Evolutionary conservation across 2,113 vertebrate genomes (phyloP).

Genomic region (Erythrolamprus reginae): DNA sequence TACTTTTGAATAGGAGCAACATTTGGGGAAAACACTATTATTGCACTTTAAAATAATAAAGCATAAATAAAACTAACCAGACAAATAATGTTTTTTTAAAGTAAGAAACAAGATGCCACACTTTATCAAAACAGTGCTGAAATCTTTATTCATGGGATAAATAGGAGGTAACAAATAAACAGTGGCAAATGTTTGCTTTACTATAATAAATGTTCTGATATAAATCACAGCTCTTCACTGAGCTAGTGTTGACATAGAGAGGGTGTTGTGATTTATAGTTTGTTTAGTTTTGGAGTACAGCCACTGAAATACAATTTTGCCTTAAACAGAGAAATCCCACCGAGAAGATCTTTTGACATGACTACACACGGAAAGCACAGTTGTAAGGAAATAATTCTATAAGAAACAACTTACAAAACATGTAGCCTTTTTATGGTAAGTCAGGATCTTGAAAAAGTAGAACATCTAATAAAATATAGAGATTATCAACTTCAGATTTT

Average conservation of each 20-base stretch:
- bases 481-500: not conserved
- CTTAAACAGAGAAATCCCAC: not conserved
- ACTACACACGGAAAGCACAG: not conserved
- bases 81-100: not conserved
- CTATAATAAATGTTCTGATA: not conserved
- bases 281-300: not conserved
- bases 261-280: not conserved
- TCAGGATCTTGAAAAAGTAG: not conserved
- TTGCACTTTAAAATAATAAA: not conserved
- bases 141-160: not conserved
- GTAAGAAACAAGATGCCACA: not conserved
- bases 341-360: not conserved
- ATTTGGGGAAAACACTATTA: not conserved
- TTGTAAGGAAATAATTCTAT: not conserved
- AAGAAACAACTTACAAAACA: not conserved
- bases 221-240: not conserved
- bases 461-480: not conserved
- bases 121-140: accelerated
- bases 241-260: not conserved
- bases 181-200: not conserved
- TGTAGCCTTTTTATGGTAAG: not conserved
- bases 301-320: not conserved
- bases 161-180: not conserved
- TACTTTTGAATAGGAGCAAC: not conserved
- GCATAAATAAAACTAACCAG: constrained; percentile 15